phyloP scores from a whole-genome alignment of 2,888 invertebrate genomes.

The Xanthorhoe designata region DNA sequence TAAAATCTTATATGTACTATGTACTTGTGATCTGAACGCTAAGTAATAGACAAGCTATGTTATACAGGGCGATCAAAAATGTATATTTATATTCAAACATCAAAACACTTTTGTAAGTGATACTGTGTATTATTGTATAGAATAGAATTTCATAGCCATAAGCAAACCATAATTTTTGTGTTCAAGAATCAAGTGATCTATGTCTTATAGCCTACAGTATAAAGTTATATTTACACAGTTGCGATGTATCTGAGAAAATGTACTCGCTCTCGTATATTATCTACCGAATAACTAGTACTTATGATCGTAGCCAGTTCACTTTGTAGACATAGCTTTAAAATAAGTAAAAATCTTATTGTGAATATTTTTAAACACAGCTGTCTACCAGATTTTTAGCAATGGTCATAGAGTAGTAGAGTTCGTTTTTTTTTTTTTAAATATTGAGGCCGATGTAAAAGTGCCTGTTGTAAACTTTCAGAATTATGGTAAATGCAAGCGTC shows the following conservation, averaged over 20 bases:
- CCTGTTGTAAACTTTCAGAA: constrained; percentile 24
- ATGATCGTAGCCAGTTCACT: constrained; percentile 28
- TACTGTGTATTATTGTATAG: constrained; percentile 58
- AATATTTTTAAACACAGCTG: constrained; percentile 15
- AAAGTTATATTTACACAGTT: constrained; percentile 57
- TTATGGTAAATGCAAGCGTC: constrained; percentile 17
- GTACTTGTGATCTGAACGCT: constrained; percentile 64
- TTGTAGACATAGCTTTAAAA: constrained; percentile 28
- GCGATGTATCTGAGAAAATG: constrained; percentile 25
- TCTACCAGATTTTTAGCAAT: constrained; percentile 19
- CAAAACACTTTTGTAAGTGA: constrained; percentile 50
- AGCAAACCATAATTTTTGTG: constrained; percentile 68
- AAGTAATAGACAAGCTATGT: constrained; percentile 55
- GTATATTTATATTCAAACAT: constrained; percentile 60
- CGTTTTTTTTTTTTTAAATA: constrained; percentile 21
- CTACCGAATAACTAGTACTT: constrained; percentile 27
- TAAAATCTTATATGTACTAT: constrained; percentile 50
- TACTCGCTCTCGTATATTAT: constrained; percentile 23
- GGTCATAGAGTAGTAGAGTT: constrained; percentile 13
- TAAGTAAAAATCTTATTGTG: constrained; percentile 10
- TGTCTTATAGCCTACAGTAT: constrained; percentile 55
- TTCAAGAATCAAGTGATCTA: constrained; percentile 66
- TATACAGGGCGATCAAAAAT: constrained; percentile 67
- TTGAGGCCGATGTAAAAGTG: constrained; percentile 22
- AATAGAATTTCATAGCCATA: constrained; percentile 63